Base-by-base conservation (phyloP, 2,113 vertebrate species). In the Hydrolagus affinis region DNA sequence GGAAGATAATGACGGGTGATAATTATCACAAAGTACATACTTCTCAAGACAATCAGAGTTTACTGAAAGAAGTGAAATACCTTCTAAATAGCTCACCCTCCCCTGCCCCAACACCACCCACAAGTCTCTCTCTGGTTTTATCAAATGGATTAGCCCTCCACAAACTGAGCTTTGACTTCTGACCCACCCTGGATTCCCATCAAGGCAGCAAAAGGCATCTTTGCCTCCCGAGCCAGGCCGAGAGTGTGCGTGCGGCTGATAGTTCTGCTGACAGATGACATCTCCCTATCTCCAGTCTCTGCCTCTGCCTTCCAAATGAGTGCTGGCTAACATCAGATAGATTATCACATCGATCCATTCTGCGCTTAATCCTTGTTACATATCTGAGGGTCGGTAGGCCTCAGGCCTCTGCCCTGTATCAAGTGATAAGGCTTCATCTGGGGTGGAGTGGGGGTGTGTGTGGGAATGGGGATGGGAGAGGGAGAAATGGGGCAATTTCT, bases 381-480 rank as follows among this genome's bases (percentile, higher is more conserved):
- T 66, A 83, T 66, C 78, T 83, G 78, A 83, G 60, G 30, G 25
- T 17, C 60, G 64, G 78, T 66, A 83, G 78, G 78, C 78, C 78
- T 66, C 62, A 83, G 78, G 62, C 78, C 21, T 83, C 78, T 83
- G 78, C 62, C 78, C 78, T 83, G 25, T 64, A 83, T 66, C 78
- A 83, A 83, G 78, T 66, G 60, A 83, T 83, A 83, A 66, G 78
- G 60, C 78, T 83, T 83, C 62, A 83, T 62, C 78, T 83, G 78
- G 78, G 78, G 0, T 17, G 62, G 66, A 62, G 78, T 28, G 32
- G 78, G 78, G 60, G 66, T 83, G 60, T 66, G 44, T 44, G 44
- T 1, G 44, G 44, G 44, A 44, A 44, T 6, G 44, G 44, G 6
- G 44, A 44, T 44, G 44, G 6, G 44, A 44, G 44, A 6, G 44